Conservation (phyloP, 1,140 invertebrate genomes). For the Drosophila biarmipes region DNA sequence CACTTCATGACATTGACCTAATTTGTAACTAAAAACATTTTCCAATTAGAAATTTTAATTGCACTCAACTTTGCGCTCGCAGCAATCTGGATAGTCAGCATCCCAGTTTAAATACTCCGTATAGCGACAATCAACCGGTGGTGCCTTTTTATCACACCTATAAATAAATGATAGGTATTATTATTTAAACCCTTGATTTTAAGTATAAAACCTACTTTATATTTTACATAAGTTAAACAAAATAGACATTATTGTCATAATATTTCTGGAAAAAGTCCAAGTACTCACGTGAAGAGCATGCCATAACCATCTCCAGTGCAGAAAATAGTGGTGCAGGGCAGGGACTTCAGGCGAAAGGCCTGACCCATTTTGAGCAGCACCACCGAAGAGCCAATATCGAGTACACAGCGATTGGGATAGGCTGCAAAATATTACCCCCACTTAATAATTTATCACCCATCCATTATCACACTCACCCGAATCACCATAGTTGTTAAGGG, state of each 20-base stretch:
- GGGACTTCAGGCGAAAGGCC: slow-evolving; percentile 2
- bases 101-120: slow-evolving; percentile 24
- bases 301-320: slow-evolving; percentile 58
- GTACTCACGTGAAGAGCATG: slow-evolving; percentile 46
- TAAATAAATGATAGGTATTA: neutral
- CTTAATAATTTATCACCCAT: too few relatives aligned
- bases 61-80: slow-evolving; percentile 42
- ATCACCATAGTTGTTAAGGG: slow-evolving; percentile 33
- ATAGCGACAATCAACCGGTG: slow-evolving; percentile 36
- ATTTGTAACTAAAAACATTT: neutral
- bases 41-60: slow-evolving; percentile 18
- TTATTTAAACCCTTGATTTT: too few relatives aligned
- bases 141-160: slow-evolving; percentile 32
- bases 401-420: slow-evolving; percentile 50
- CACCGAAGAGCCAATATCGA: slow-evolving; percentile 37
- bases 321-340: slow-evolving; percentile 38
- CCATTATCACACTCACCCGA: slow-evolving; percentile 22
- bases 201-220: too few relatives aligned
- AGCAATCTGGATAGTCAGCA: slow-evolving; percentile 37
- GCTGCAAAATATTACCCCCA: slow-evolving; percentile 4
- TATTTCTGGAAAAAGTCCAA: too few relatives aligned
- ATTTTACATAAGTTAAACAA: too few relatives aligned
- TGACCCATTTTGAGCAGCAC: slow-evolving; percentile 30
- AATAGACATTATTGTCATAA: too few relatives aligned
- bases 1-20: neutral